Evolutionary conservation across 2,113 vertebrate species (phyloP), one percentile per base, ranked within the genome.

Genomic region (Nannospalax galili): DNA sequence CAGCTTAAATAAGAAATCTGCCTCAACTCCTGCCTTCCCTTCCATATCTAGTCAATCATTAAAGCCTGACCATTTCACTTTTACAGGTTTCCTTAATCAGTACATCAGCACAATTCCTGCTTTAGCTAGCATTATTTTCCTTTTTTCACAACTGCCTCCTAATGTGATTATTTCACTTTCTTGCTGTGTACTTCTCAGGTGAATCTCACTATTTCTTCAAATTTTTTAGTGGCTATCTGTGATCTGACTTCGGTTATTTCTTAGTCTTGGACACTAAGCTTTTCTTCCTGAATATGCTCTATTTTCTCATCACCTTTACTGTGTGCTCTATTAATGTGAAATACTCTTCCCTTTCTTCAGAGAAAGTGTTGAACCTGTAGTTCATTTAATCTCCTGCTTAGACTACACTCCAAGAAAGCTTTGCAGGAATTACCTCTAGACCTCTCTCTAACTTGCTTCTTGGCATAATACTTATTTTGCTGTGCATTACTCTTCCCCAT

Each of bases 281-380:
- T 95, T 56, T 62, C 42, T 93, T 94, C 73, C 32, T 35, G 7
- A 58, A 20, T 84, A 78, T 70, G 56, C 40, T 28, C 30, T 8
- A 0, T 69, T 91, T 90, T 91, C 84, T 89, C 20, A 3, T 91
- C 67, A 95, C 64, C 28, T 26, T 96, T 94, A 72, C 89, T 8
- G 67, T 58, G 32, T 78, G 4, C 85, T 93, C 88, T 80, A 77
- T 85, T 94, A 79, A 37, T 4, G 40, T 94, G 85, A 95, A 88
- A 89, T 52, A 52, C 6, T 73, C 16, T 82, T 91, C 28, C 24
- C 26, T 70, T 22, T 79, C 6, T 56, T 56, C 17, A 79, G 77
- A 79, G 30, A 37, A 40, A 52, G 48, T 52, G 32, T 32, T n/a
- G 45, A 56, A 79, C 15, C 17, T 56, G 1, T 48, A n/a, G 9